Percentiles rank a stretch among this genome's conserved stretches.
These are phyloP conservation scores for Amphiprion ocellaris DNA, from an alignment of 2,113 vertebrate species.

Conservation along the genomic window DNA sequence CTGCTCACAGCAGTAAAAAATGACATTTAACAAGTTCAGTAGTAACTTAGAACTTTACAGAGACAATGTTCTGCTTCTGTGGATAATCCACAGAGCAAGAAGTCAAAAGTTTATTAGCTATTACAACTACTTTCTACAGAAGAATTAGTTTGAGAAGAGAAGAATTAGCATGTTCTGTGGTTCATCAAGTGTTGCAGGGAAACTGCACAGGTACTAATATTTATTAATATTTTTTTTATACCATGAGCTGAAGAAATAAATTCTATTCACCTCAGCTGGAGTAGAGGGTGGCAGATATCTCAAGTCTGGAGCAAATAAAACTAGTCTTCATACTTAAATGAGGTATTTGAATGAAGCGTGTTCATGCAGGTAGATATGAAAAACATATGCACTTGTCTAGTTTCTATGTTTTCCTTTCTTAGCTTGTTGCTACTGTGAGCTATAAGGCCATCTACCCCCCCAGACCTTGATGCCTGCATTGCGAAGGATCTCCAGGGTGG, in stretches of 20 bases:
- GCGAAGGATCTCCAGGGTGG: conserved; percentile 95
- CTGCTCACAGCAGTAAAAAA: not conserved
- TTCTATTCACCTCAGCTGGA: not conserved
- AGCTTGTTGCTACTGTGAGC: conserved; percentile 17
- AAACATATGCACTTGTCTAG: conserved; percentile 14
- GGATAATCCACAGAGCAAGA: not conserved
- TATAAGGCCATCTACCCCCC: not conserved
- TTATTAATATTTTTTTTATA: not conserved
- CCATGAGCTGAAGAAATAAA: not conserved
- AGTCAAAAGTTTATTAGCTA: not conserved
- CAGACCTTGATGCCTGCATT: conserved; percentile 97
- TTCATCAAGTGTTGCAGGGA: not conserved
- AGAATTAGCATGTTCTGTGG: not conserved
- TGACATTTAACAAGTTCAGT: not conserved
- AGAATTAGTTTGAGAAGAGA: too few species aligned
- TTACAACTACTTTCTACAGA: not conserved
- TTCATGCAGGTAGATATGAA: not conserved
- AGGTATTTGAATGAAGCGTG: not conserved
- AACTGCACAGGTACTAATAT: not conserved
- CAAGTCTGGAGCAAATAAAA: not conserved
- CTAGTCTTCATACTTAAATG: not conserved
- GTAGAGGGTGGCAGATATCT: too few species aligned
- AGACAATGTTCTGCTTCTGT: not conserved
- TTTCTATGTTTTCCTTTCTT: conserved; percentile 21
- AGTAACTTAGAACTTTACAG: not conserved